Base-by-base conservation (phyloP, 2,113 vertebrate species). In the Phasianus colchicus region DNA sequence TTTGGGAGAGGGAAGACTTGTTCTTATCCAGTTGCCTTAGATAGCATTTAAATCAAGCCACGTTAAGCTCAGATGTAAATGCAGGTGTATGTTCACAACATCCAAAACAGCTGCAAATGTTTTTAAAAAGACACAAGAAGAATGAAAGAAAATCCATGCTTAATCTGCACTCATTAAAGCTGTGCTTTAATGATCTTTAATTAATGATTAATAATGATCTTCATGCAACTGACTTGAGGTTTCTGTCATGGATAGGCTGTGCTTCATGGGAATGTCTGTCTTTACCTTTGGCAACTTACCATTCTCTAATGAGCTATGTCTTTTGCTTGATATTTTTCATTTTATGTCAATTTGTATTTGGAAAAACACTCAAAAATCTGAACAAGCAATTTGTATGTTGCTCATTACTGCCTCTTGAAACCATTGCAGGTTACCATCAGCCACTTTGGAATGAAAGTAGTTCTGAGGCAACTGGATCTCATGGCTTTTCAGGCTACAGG, bases 11-110 rank as follows among this genome's bases (percentile, higher is more conserved):
- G 60, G 86, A 9, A 76, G 55, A 64, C n/a, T 70, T 20, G 20
- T 92, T 69, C 86, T 92, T 85, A 83, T 17, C 86, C 48, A 32
- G 20, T 83, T 90, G 54, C 83, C 86, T 83, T 43, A 66, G 64
- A 25, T 70, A 42, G 17, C 70, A 36, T 64, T 81, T 83, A 66
- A 88, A 65, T 86, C 18, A 91, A 86, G 54, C 69, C 29, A 69
- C 25, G 22, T 90, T 88, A 93, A 79, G 66, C 47, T 32, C 29
- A 86, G 50, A 77, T 63, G 24, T 66, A 83, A 88, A n/a, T 45
- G 55, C 55, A 74, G 67, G 22, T 63, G 50, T 83, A 0, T 18
- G 15, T 61, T 86, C 40, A 63, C 72, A 71, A 43, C 6, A 45
- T 50, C 20, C 50, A 50, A 77, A 94, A 71, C 22, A 71, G 50